phyloP scores from a whole-genome alignment of 2,113 vertebrate genomes.

The Trachemys scripta region DNA sequence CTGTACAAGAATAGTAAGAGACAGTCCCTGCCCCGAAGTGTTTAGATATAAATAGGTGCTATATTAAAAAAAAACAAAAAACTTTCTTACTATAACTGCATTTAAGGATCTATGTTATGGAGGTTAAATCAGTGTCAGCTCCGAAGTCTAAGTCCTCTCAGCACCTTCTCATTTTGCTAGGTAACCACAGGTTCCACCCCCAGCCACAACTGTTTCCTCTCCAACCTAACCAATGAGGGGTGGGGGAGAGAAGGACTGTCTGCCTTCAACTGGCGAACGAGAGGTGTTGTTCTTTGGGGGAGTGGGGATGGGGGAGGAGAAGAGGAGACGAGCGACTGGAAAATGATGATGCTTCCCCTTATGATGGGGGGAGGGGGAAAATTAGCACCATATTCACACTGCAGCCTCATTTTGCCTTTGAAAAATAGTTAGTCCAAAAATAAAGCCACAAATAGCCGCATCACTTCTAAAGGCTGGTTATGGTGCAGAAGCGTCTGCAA shows the following conservation, averaged over 20 bases:
- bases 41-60: not conserved
- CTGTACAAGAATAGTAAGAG: not conserved
- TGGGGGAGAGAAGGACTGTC: not conserved
- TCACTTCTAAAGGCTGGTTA: not conserved
- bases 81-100: not conserved
- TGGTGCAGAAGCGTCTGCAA: not conserved
- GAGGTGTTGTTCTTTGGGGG: not conserved
- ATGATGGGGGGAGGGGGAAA: not conserved
- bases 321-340: not conserved
- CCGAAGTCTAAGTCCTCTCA: not conserved
- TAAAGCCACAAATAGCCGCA: not conserved
- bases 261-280: not conserved
- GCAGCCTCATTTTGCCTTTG: not conserved
- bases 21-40: not conserved
- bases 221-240: not conserved
- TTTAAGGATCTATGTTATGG: not conserved
- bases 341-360: not conserved
- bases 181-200: not conserved
- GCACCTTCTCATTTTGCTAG: accelerated
- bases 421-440: not conserved
- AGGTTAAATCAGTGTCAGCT: not conserved
- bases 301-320: not conserved
- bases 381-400: not conserved
- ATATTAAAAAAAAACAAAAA: not conserved
- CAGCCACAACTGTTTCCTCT: not conserved